These are phyloP conservation scores for Polypterus senegalus DNA, from an alignment of 2,113 vertebrate genomes.

Conservation along the genomic window DNA sequence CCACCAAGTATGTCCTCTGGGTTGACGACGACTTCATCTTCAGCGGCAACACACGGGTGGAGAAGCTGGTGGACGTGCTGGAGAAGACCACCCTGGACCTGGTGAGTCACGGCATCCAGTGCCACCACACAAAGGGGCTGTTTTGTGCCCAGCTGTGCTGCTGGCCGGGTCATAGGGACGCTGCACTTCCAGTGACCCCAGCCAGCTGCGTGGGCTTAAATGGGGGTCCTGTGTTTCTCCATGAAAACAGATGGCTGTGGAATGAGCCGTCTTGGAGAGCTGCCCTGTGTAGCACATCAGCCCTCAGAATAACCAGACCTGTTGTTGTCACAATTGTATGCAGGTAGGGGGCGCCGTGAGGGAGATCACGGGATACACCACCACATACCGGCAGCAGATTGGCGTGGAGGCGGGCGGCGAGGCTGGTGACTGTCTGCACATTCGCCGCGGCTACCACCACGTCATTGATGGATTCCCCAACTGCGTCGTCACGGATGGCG, in stretches of 20 bases:
- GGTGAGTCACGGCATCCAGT: constrained; percentile 38
- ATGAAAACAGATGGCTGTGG: no score
- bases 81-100: constrained; percentile 72
- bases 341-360: constrained; percentile 80
- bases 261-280: no score
- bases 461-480: constrained; percentile 60
- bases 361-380: constrained; percentile 65
- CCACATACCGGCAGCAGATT: constrained; percentile 67
- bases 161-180: background rate
- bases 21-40: constrained; percentile 84
- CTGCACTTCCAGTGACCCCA: no score
- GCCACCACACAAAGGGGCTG: background rate
- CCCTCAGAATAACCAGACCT: background rate
- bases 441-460: constrained; percentile 59
- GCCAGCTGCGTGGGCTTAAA: no score
- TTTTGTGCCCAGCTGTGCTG: background rate
- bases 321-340: background rate
- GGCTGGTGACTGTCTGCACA: constrained; percentile 66
- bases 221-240: no score
- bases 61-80: constrained; percentile 74
- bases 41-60: constrained; percentile 61
- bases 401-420: constrained; percentile 56
- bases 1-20: constrained; percentile 84
- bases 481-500: constrained; percentile 75
- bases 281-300: no score